Percentiles rank a stretch among this genome's conserved stretches.
Conservation (phyloP, 2,113 vertebrate species). For the Calypte anna region DNA sequence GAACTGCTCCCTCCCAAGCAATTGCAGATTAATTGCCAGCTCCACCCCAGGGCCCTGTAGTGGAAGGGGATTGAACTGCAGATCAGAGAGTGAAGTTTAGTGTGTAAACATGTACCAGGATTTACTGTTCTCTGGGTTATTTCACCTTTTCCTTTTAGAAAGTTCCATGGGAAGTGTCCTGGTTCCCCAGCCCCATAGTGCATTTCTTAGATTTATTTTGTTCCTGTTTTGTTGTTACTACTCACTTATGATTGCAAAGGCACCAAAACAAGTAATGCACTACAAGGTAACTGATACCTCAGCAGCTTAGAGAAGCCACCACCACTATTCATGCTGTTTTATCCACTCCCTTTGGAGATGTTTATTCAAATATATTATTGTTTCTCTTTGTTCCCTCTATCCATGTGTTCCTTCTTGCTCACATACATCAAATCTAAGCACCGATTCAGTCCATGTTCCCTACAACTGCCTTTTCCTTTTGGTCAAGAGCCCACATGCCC, state of each 20-base stretch:
- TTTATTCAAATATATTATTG: background rate
- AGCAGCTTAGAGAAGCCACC: background rate
- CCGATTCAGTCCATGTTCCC: background rate
- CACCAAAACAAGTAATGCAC: background rate
- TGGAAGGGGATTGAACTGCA: slow-evolving; percentile 18
- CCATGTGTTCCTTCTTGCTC: background rate
- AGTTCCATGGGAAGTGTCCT: background rate
- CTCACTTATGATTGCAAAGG: background rate
- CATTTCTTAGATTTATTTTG: background rate
- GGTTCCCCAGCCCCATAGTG: background rate
- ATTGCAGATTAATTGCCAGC: slow-evolving; percentile 64
- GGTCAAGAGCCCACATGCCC: background rate
- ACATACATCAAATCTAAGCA: background rate
- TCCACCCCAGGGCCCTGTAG: slow-evolving; percentile 32
- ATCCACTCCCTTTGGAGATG: background rate
- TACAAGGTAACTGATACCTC: background rate
- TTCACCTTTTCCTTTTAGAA: background rate
- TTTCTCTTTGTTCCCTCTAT: background rate
- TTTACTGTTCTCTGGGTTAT: slow-evolving; percentile 19
- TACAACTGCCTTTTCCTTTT: background rate
- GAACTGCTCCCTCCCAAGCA: slow-evolving; percentile 63
- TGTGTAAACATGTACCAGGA: slow-evolving; percentile 7
- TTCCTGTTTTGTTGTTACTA: background rate
- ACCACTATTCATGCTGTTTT: background rate
- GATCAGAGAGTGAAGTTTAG: background rate